Percentiles rank a stretch among this genome's conserved stretches.
Evolutionary conservation across 2,797 vertebrate species (phyloP).

Genomic region (Gymnothorax reevesii): DNA sequence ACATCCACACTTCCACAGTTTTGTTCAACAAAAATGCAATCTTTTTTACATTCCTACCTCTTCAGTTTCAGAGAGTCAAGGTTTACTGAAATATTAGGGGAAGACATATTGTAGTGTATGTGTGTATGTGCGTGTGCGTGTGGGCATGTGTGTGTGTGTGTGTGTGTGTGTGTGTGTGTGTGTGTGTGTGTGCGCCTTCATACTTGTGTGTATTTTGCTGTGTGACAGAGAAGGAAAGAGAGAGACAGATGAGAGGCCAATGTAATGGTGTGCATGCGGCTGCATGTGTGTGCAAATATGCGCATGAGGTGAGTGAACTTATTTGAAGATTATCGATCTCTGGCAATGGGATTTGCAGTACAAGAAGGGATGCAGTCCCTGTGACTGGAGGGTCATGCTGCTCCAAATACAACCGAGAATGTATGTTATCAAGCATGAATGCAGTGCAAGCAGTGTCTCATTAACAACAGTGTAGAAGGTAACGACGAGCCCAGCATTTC

Average conservation of each 20-base stretch:
- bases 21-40: neutral
- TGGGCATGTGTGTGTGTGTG: no score
- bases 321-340: neutral
- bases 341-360: neutral
- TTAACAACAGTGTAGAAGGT: neutral
- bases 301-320: neutral
- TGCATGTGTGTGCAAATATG: constrained; percentile 7
- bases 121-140: neutral
- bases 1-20: neutral
- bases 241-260: no score
- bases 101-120: neutral
- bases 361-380: constrained; percentile 26
- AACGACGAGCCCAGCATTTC: neutral
- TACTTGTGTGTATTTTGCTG: neutral
- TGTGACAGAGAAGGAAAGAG: constrained; percentile 3
- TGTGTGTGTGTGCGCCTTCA: no score
- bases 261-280: neutral
- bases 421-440: constrained; percentile 36
- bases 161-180: neutral
- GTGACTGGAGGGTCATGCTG: constrained; percentile 41
- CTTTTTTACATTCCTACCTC: neutral
- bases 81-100: neutral
- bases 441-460: neutral
- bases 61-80: neutral
- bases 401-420: constrained; percentile 50